phyloP scores from a whole-genome alignment of 2,797 vertebrate genomes.

The Spinus olivaceus region DNA sequence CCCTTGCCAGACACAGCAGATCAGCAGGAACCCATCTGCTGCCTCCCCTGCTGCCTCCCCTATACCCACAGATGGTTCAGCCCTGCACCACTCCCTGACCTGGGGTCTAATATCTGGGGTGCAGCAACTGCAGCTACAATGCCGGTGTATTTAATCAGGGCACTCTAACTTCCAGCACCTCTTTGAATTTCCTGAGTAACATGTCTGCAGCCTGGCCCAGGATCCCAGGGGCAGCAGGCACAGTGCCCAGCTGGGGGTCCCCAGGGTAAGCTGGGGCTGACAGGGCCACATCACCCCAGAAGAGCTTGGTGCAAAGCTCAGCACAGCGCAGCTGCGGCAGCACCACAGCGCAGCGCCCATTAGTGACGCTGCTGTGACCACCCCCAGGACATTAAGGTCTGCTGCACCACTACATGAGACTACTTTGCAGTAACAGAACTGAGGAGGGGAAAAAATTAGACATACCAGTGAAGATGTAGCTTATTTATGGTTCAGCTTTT shows the following conservation, averaged over 20 bases:
- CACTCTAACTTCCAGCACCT: neutral
- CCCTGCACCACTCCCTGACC: neutral
- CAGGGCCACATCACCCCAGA: neutral
- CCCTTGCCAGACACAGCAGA: accelerated
- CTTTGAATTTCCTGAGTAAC: neutral
- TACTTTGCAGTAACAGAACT: neutral
- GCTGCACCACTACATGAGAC: neutral
- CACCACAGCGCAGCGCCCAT: neutral
- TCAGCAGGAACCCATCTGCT: neutral
- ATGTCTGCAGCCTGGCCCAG: accelerated
- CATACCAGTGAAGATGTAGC: neutral
- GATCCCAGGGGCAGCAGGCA: neutral
- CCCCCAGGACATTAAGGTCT: neutral
- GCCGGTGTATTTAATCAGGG: neutral
- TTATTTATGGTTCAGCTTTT: neutral
- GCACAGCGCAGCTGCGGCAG: neutral
- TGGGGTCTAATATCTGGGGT: neutral
- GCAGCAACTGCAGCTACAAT: neutral
- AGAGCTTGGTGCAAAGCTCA: neutral
- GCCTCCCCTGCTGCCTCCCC: neutral
- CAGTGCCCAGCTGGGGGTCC: neutral
- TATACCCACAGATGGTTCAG: neutral
- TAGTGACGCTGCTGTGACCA: neutral
- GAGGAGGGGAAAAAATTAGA: neutral
- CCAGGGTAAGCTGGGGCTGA: neutral